A percentile compares a stretch with the other conserved stretches of the same genome.
These are phyloP conservation scores for Tragelaphus imberbis DNA, from an alignment of 2,113 vertebrate genomes.

Conservation along the genomic window DNA sequence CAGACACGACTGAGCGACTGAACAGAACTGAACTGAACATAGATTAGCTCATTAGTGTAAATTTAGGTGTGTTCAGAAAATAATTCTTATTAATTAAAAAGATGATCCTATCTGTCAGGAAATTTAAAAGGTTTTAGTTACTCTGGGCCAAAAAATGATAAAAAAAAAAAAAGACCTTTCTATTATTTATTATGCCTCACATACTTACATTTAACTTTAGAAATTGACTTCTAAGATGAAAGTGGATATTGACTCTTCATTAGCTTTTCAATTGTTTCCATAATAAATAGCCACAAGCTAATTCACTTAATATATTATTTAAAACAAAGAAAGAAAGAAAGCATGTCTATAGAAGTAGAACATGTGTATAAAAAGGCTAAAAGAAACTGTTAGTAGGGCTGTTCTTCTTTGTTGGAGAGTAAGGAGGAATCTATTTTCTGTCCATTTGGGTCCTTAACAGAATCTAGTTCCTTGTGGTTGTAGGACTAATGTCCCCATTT, in stretches of 20 bases:
- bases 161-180: neutral
- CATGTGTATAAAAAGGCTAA: neutral
- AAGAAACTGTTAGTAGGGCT: neutral
- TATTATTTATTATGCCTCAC: neutral
- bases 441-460: neutral
- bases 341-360: neutral
- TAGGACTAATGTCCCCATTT: neutral
- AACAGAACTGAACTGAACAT: too few relatives aligned
- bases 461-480: neutral
- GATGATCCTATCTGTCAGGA: neutral
- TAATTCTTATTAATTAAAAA: neutral
- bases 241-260: neutral
- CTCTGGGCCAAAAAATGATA: neutral
- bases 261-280: neutral
- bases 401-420: neutral
- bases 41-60: neutral
- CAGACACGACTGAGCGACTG: rapidly evolving
- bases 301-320: neutral
- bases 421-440: neutral
- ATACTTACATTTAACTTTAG: neutral
- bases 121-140: neutral
- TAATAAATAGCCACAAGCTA: neutral
- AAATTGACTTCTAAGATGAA: neutral
- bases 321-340: neutral
- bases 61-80: neutral